Base-by-base conservation (phyloP, 2,797 vertebrate genomes). In the Cirrhinus molitorella region DNA sequence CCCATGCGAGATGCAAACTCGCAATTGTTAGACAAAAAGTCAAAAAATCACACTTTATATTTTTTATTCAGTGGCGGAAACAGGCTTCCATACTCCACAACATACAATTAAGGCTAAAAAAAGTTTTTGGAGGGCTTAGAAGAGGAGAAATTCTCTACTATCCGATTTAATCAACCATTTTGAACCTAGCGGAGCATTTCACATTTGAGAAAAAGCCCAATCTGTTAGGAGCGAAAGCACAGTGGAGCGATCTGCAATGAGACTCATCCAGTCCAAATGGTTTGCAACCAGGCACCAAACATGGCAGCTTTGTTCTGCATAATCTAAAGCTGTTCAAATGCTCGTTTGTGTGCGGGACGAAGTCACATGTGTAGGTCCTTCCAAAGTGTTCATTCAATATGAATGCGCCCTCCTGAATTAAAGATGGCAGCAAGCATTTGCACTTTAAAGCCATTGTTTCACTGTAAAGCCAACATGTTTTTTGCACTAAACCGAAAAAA, bases 391-490 rank as follows among this genome's bases (percentile, higher is more conserved):
- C 70, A 63, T 74, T 45, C 70, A 81, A 73, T 65, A 81, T 74
- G 31, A 65, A 81, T 37, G 57, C 4, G 5, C 25, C 0, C 70
- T 37, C 25, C 25, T 81, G 40, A 65, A 81, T 81, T 63, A 81
- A 65, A 65, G 5, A 81, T 21, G 57, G 51, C 70, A 65, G 80
- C 68, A 73, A 49, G 80, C 16, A 19, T 74, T 53, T 74, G 80
- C 80, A 65, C 80, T 74, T 65, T 25, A 37, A 19, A 63, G 14
- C 25, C 70, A 73, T 21, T 40, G 70, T 65, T 45, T 49, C 57
- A 73, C 40, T 23, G 51, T 14, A 61, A 89, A 86, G 80, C 16
- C 37, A 77, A 72, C n/a, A 49, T 19, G 25, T 63, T 34, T 40
- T 45, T 10, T 31, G 25, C 14, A 63, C 12, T 7, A 37, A 28